Evolutionary conservation across 2,888 invertebrate genomes (phyloP), one percentile per base, ranked within the genome.

Genomic region (Epinotia bilunana): DNA sequence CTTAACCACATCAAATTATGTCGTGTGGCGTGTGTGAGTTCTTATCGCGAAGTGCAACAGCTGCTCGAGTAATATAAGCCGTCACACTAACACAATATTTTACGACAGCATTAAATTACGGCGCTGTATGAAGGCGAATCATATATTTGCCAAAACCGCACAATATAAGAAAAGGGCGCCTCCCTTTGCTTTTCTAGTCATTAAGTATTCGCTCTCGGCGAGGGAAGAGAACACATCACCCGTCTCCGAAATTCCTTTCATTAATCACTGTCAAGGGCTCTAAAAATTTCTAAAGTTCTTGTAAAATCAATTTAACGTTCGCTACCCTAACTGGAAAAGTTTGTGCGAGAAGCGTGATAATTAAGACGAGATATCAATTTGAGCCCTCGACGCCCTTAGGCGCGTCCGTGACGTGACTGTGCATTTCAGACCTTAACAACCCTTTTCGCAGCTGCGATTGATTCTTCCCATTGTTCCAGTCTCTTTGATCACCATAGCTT

Each of bases 261-360:
- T 94, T 93, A 93, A 94, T 94, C 93, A 92, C 88, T 92, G 93
- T 92, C 92, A 85, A 88, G 89, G 85, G 90, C 87, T 90, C 89
- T 91, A 90, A 93, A 92, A 92, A 90, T 91, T 87, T 90, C 87
- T 85, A 84, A 92, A 91, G 89, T 87, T 89, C 90, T 88, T 84
- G 89, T 87, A 86, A 88, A 92, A 92, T 93, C 92, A 94, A 93
- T 94, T 94, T 91, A 85, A 88, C 87, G 87, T 86, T 86, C 88
- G 82, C 86, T 85, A 67, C 87, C 89, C 87, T 86, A 86, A 86
- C 88, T 87, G 87, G 85, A 76, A 88, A 92, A 91, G 84, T 91
- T 92, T 86, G 79, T 82, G 80, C 78, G 75, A 39, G 74, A 72
- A 86, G 84, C 87, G 86, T 85, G 87, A 91, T 91, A 90, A 92